Conservation (phyloP, 2,113 vertebrate genomes). For the Marmota flaviventris region DNA sequence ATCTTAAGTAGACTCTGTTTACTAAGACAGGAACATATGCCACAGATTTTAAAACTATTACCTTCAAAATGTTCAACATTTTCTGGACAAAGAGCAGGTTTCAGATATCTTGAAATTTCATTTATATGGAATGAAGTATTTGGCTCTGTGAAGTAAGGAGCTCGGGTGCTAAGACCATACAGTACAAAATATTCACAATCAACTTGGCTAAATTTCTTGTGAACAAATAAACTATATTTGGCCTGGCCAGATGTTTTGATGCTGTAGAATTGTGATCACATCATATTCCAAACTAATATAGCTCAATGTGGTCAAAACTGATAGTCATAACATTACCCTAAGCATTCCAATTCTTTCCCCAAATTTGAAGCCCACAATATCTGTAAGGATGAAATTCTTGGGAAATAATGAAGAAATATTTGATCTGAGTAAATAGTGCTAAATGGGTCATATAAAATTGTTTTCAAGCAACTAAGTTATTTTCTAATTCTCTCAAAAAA, state of each 20-base stretch:
- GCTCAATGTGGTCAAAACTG: neutral
- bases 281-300: neutral
- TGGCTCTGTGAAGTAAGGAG: neutral
- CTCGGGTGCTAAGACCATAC: neutral
- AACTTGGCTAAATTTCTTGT: neutral
- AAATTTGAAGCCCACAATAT: neutral
- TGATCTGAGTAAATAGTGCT: conserved; percentile 15
- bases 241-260: neutral
- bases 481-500: conserved; percentile 26
- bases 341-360: conserved; percentile 6
- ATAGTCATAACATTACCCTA: neutral
- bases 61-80: neutral
- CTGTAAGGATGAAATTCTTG: conserved; percentile 18
- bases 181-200: neutral
- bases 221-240: neutral
- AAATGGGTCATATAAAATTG: conserved; percentile 6
- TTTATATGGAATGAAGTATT: neutral
- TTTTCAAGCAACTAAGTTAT: conserved; percentile 29
- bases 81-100: neutral
- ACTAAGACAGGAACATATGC: neutral
- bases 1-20: neutral
- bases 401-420: conserved; percentile 15
- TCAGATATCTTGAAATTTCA: neutral
- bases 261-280: neutral
- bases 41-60: conserved; percentile 31